phyloP scores from a whole-genome alignment of 2,797 vertebrate genomes.

The Nannoperca obscura region DNA sequence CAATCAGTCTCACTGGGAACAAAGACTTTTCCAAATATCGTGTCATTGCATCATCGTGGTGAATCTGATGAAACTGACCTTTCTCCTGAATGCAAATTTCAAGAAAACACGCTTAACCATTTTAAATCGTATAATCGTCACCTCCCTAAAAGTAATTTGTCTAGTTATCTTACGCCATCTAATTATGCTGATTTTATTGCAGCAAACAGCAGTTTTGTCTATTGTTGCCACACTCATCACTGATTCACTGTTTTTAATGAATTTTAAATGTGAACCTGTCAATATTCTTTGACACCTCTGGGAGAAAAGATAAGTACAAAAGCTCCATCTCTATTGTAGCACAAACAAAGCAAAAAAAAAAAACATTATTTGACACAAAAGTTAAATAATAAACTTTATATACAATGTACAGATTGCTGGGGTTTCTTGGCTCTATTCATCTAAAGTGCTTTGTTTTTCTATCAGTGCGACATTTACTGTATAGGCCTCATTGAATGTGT shows the following conservation, averaged over 20 bases:
- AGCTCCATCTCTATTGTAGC: slow-evolving; percentile 24
- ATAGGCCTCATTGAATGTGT: slow-evolving; percentile 32
- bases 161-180: slow-evolving; percentile 27
- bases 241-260: slow-evolving; percentile 55
- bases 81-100: slow-evolving; percentile 25
- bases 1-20: slow-evolving; percentile 32
- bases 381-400: slow-evolving; percentile 33
- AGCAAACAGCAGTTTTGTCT: slow-evolving; percentile 40
- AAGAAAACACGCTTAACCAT: slow-evolving; percentile 16
- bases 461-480: slow-evolving; percentile 49
- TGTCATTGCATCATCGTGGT: slow-evolving; percentile 48
- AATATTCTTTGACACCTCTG: slow-evolving; percentile 47
- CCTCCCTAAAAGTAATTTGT: slow-evolving; percentile 35
- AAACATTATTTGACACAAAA: slow-evolving; percentile 40
- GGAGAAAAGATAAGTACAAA: slow-evolving; percentile 54
- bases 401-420: background rate
- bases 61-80: slow-evolving; percentile 49
- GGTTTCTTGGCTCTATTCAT: slow-evolving; percentile 29
- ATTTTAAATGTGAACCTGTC: slow-evolving; percentile 66
- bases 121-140: slow-evolving; percentile 33
- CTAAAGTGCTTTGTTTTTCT: slow-evolving; percentile 53
- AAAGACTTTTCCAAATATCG: slow-evolving; percentile 25
- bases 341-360: slow-evolving; percentile 30
- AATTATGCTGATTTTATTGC: slow-evolving; percentile 61
- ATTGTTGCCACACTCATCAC: slow-evolving; percentile 38